Conservation (phyloP, 2,113 vertebrate species). For the Ahaetulla prasina region DNA sequence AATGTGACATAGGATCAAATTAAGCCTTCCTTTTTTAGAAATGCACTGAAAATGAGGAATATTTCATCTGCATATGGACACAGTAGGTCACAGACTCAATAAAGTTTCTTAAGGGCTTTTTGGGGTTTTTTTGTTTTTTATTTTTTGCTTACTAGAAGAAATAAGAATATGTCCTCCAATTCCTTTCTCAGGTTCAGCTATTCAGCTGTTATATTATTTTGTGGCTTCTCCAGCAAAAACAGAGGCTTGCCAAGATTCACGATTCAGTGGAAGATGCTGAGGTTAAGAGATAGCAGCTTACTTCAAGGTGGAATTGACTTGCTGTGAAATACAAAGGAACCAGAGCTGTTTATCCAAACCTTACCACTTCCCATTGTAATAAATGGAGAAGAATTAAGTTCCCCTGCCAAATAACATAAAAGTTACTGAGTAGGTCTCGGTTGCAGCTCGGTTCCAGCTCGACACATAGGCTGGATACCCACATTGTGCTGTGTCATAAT, state of each 20-base stretch:
- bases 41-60: not conserved
- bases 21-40: not conserved
- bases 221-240: slow-evolving; percentile 1
- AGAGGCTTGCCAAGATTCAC: not conserved
- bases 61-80: not conserved
- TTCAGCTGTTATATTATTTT: not conserved
- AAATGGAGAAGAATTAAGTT: not conserved
- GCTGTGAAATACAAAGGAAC: not conserved
- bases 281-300: slow-evolving; percentile 2
- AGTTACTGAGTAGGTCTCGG: not conserved
- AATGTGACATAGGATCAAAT: not conserved
- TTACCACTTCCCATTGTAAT: not conserved
- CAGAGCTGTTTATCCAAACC: not conserved
- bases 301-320: slow-evolving; percentile 26
- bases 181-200: not conserved
- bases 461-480: not conserved
- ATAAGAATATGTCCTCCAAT: not conserved
- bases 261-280: not conserved
- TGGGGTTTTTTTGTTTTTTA: not conserved
- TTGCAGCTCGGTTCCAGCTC: not conserved
- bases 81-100: not conserved
- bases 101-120: not conserved
- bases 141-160: not conserved
- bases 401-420: not conserved
- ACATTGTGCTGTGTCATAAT: not conserved